These are phyloP conservation scores for Channa striata DNA, from an alignment of 2,797 vertebrate species.

Conservation along the genomic window DNA sequence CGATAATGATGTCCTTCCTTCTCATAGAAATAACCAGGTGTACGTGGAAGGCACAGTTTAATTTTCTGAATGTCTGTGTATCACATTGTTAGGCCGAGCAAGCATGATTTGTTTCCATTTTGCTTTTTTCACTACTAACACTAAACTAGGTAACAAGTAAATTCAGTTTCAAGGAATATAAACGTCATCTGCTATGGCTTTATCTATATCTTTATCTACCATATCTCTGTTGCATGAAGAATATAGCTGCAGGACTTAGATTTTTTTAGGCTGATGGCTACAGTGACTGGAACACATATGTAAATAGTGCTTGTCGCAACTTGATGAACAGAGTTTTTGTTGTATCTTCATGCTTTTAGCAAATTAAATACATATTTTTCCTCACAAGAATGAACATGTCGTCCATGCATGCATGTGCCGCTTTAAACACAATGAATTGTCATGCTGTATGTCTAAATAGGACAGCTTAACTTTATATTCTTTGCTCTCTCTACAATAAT, in stretches of 20 bases:
- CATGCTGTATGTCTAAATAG: background rate
- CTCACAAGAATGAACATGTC: background rate
- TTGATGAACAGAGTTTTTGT: background rate
- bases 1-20: background rate
- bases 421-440: background rate
- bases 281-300: background rate
- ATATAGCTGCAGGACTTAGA: background rate
- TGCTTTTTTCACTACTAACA: background rate
- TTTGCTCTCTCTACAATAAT: background rate
- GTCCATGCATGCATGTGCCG: background rate
- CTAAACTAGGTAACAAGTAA: background rate
- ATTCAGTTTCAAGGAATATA: constrained; percentile 11
- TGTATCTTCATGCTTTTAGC: background rate
- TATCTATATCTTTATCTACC: too few relatives aligned
- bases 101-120: background rate
- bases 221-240: background rate
- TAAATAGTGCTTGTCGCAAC: background rate
- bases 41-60: background rate
- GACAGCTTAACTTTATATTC: background rate
- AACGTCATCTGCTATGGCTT: background rate
- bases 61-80: background rate
- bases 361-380: background rate
- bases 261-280: background rate
- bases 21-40: background rate
- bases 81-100: background rate